Base-by-base conservation (phyloP, 2,888 invertebrate species). In the Caenorhabditis plicata region DNA sequence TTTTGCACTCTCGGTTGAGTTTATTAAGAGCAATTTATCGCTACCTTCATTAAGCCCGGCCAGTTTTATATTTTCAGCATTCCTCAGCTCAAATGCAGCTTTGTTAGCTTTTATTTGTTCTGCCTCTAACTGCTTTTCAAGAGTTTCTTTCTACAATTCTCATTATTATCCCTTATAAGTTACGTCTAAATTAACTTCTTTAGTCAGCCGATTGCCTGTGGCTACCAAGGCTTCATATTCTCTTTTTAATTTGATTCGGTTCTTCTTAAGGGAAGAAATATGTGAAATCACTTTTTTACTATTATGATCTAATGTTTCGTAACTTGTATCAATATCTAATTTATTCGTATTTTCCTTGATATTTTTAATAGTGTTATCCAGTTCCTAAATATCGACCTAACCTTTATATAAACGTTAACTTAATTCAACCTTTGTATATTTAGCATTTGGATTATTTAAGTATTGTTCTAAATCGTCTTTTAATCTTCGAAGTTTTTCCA, bases 141-240 rank as follows among this genome's bases (percentile, higher is more conserved):
- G 53, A 19, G 25, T 22, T 31, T 49, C 49, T 45, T 53, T 53
- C 56, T 56, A 31, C 23, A 48, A 44, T 29, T 20, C 19, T n/a
- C 25, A 23, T 5, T 13, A 13, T 32, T 27, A 4, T 41, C 11
- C 15, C 2, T 2, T 2, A 3, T 26, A 23, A 26, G n/a, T 33
- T 5, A 4, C 20, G 35, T 3, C 2, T 22, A 25, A 22, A 17
- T 38, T 29, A n/a, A 48, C 42, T 50, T 46, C n/a, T 56, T 46
- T 3, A 23, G n/a, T n/a, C 2, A 51, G 11, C 17, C 48, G n/a
- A 4, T 20, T 15, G n/a, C 35, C 48, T 11, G 19, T 48, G 31
- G 52, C 47, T 1, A 11, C 19, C 4, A 58, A 32, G 1, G 58
- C 58, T 42, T 58, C 58, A 8, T 41, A 49, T 42, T 58, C 58